Conservation (phyloP, 2,888 invertebrate species). For the Hyalella azteca region DNA sequence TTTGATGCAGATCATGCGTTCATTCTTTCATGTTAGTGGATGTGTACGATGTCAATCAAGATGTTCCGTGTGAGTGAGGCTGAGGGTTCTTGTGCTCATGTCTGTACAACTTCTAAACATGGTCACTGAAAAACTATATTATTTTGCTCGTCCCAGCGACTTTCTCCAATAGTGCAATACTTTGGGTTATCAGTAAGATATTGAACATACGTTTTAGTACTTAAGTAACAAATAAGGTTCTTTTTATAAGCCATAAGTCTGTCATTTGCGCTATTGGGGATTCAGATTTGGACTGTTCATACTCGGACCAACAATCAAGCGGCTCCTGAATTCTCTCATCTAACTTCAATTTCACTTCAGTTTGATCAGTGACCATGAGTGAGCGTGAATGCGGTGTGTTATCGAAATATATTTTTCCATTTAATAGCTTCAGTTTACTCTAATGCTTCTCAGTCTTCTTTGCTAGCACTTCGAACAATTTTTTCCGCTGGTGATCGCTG, state of each 20-base stretch:
- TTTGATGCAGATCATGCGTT: no score
- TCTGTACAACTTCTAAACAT: neutral
- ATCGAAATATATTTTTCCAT: no score
- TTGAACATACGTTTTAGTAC: neutral
- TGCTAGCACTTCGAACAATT: no score
- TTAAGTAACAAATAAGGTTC: conserved; percentile 7
- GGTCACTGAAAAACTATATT: neutral
- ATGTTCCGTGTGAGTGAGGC: no score
- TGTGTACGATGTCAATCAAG: no score
- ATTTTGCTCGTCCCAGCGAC: neutral
- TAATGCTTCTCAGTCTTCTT: no score
- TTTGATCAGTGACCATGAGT: neutral
- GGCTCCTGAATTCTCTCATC: no score
- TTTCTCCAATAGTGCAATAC: conserved; percentile 19
- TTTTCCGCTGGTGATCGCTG: no score
- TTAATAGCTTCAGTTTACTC: no score
- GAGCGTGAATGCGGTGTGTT: no score
- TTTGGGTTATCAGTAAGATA: conserved; percentile 9
- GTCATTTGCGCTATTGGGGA: conserved; percentile 26
- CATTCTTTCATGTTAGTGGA: no score
- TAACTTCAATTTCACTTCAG: neutral
- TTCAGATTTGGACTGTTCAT: neutral
- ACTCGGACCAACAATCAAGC: no score
- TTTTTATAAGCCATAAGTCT: conserved; percentile 8
- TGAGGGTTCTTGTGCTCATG: neutral